Evolutionary conservation across 2,888 invertebrate species (phyloP).

Genomic region (Thyatira batis): DNA sequence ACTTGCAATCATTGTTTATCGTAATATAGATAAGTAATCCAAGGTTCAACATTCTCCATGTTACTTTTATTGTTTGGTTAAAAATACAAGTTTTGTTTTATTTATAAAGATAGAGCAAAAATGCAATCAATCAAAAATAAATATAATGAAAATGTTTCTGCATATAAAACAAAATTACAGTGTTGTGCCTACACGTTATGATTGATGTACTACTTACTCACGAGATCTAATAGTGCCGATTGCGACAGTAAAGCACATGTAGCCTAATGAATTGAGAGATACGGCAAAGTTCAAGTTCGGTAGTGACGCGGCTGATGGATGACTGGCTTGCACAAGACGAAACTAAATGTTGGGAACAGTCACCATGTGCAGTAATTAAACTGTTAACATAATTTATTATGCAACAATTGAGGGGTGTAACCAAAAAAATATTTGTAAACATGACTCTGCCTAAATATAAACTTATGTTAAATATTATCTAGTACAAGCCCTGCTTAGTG

Average conservation of each 20-base stretch:
- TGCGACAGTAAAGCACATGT: not conserved
- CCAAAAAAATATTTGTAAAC: not conserved
- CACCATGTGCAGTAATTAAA: not conserved
- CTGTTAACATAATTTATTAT: not conserved
- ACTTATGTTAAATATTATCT: no score
- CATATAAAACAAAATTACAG: not conserved
- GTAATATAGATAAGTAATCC: not conserved
- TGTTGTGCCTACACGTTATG: not conserved
- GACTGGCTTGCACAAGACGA: not conserved
- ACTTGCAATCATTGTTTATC: not conserved
- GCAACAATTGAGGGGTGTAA: not conserved
- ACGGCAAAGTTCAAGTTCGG: conserved; percentile 4
- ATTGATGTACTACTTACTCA: not conserved
- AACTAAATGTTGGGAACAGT: not conserved
- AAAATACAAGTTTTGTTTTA: not conserved
- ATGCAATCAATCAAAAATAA: not conserved
- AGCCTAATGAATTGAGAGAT: conserved; percentile 1
- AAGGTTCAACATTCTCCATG: not conserved
- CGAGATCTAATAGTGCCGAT: not conserved
- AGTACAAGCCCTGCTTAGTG: no score
- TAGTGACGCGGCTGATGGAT: not conserved
- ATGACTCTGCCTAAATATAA: no score
- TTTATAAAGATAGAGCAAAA: not conserved
- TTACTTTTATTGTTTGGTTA: not conserved
- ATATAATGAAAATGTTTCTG: not conserved